Evolutionary conservation across 2,113 vertebrate genomes (phyloP), one percentile per base, ranked within the genome.

Genomic region (Paraplagusia blochii): DNA sequence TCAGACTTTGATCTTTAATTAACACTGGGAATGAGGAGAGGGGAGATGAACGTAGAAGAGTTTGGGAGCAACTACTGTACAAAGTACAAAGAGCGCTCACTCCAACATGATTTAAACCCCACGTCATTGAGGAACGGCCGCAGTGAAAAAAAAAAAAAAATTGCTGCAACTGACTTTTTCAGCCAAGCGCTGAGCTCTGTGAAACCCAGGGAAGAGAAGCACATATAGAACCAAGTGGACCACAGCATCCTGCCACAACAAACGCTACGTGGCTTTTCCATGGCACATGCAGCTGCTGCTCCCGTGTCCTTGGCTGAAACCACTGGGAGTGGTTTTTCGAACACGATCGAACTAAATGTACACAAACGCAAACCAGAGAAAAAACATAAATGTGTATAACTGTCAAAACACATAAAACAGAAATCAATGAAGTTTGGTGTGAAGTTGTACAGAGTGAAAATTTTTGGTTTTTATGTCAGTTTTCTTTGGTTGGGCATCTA

Each of bases 1-100:
- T 42, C 53, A 15, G 59, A 18, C 81, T 85, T 84, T 85, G 83
- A 85, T 88, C 87, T 83, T 84, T 84, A 80, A 88, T 85, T 83
- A 83, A 80, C 85, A 74, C 66, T 43, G 74, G 61, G 45, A 57
- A 67, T 2, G 56, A 35, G 48, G 49, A 53, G 74, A 76, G 63
- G 18, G 58, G 59, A 46, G 51, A 82, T 65, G 70, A 79, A 72
- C 72, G 58, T 15, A 43, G 62, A 14, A 75, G 53, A 62, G 19
- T 78, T 74, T 46, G 62, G 47, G 69, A 72, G 19, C 29, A 44
- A 38, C 58, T 35, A 48, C 66, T 56, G 53, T 45, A 64, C 53
- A 46, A 15, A 35, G 18, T 16, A 29, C n/a, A 36, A 36, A 58
- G 44, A 18, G 12, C 10, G 43, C 43, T n/a, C n/a, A n/a, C 44